These are phyloP conservation scores for Vidua macroura DNA, from an alignment of 2,113 vertebrate genomes.

Conservation along the genomic window DNA sequence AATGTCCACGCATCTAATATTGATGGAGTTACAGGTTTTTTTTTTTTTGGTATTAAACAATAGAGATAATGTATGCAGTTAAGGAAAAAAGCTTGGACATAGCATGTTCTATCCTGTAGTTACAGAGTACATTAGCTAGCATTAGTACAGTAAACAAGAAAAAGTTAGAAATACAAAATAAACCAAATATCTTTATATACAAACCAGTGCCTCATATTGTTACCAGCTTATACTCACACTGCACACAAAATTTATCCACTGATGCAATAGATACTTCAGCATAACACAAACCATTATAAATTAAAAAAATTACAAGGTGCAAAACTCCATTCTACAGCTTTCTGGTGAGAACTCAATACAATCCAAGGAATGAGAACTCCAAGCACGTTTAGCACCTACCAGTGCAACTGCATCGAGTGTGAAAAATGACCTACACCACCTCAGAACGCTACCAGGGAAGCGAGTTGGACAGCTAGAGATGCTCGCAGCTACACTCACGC, in stretches of 20 bases:
- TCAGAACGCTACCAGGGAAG: conserved; percentile 1
- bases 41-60: conserved; percentile 82
- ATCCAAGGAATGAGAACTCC: conserved; percentile 52
- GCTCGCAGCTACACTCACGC: conserved; percentile 36
- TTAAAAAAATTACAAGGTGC: conserved; percentile 81
- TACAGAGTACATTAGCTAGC: conserved; percentile 84
- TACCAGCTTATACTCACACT: conserved; percentile 72
- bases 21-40: conserved; percentile 83
- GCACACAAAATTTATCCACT: conserved; percentile 62
- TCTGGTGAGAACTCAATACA: conserved; percentile 68
- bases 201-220: conserved; percentile 86
- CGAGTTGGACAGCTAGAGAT: neutral
- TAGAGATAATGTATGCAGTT: conserved; percentile 82
- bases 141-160: conserved; percentile 85
- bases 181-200: conserved; percentile 87
- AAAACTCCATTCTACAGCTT: conserved; percentile 76
- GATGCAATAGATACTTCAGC: conserved; percentile 74
- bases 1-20: conserved; percentile 87
- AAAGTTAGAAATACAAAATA: conserved; percentile 83
- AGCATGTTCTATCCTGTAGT: conserved; percentile 70
- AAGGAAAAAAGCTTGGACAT: conserved; percentile 72
- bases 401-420: conserved; percentile 58
- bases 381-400: conserved; percentile 68
- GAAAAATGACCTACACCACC: conserved; percentile 27
- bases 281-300: conserved; percentile 81